A percentile compares a stretch with the other conserved stretches of the same genome.
phyloP scores from a whole-genome alignment of 2,888 invertebrate genomes.

The Tenthredo notha region DNA sequence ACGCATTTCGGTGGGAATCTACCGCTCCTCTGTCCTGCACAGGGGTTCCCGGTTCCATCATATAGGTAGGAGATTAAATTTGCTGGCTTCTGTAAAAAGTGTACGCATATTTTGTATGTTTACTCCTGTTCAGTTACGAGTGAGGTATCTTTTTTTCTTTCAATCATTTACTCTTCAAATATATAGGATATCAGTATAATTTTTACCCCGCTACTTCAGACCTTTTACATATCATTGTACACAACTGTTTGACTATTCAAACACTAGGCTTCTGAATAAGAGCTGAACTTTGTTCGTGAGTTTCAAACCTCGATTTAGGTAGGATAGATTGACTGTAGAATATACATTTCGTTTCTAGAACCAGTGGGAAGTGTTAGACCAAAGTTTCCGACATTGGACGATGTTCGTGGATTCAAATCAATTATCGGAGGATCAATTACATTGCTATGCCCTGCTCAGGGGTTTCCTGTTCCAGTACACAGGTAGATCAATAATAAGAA shows the following conservation, averaged over 20 bases:
- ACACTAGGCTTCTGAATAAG: neutral
- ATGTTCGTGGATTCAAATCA: conserved; percentile 82
- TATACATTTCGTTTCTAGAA: conserved; percentile 79
- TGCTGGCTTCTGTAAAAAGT: conserved; percentile 47
- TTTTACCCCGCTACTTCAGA: neutral
- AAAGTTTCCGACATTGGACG: conserved; percentile 83
- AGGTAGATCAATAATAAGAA: conserved; percentile 76
- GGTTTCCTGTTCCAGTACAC: conserved; percentile 84
- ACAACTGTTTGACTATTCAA: neutral
- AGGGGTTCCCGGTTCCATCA: conserved; percentile 82
- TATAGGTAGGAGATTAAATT: conserved; percentile 56
- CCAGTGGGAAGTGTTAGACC: conserved; percentile 86
- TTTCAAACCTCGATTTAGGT: neutral
- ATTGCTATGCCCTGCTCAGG: conserved; percentile 84
- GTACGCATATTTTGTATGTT: conserved; percentile 25
- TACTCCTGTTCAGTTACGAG: neutral
- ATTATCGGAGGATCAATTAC: conserved; percentile 79
- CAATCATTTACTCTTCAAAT: conserved; percentile 11
- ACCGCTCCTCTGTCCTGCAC: conserved; percentile 84
- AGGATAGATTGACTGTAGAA: conserved; percentile 42
- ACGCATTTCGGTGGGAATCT: conserved; percentile 77
- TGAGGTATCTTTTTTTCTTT: conserved; percentile 36
- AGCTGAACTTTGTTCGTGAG: neutral
- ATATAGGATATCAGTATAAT: neutral
- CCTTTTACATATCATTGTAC: neutral